phyloP scores from a whole-genome alignment of 2,113 vertebrate genomes.

The Cavia porcellus region DNA sequence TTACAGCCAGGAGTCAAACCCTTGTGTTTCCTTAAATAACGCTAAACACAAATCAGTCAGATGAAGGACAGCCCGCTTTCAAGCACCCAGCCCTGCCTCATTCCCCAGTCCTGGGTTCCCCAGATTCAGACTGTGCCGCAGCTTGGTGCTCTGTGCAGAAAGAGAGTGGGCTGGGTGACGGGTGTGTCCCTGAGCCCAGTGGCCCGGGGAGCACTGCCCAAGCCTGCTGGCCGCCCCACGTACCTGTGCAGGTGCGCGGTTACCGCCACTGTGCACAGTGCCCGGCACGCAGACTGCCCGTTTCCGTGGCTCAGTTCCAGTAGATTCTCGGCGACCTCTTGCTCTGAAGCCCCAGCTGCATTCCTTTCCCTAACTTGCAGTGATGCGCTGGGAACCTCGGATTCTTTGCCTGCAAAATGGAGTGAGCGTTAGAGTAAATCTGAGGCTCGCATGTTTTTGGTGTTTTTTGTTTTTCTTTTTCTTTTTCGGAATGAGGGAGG shows the following conservation, averaged over 20 bases:
- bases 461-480: too few relatives aligned
- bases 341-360: background rate
- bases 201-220: too few relatives aligned
- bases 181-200: background rate
- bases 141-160: background rate
- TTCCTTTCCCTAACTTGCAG: background rate
- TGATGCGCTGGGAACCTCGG: background rate
- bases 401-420: background rate
- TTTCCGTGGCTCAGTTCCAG: background rate
- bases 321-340: background rate
- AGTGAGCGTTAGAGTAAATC: background rate
- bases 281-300: background rate
- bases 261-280: rapidly evolving
- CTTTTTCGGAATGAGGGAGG: background rate
- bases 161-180: rapidly evolving
- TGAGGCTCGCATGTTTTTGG: background rate
- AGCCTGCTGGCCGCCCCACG: background rate
- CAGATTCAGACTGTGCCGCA: background rate
- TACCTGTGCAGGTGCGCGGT: background rate
- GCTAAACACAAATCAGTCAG: background rate
- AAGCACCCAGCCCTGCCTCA: background rate
- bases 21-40: background rate
- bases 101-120: background rate
- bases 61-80: background rate
- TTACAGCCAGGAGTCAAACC: background rate